Base-by-base conservation (phyloP, 2,113 vertebrate genomes). In the Nestor notabilis region DNA sequence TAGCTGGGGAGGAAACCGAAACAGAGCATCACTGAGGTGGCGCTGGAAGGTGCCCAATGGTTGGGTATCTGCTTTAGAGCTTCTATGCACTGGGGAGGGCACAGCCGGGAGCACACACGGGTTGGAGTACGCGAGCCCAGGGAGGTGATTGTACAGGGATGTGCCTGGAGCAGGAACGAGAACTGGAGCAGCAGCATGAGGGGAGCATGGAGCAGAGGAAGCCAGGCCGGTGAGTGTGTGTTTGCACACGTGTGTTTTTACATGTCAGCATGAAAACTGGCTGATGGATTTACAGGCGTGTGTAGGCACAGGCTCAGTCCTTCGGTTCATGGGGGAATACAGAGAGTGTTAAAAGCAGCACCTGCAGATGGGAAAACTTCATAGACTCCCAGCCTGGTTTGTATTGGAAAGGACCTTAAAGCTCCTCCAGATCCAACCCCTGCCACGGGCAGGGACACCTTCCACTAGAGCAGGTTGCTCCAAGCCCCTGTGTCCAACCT, bases 181-280 rank as follows among this genome's bases (percentile, higher is more conserved):
- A 1, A 0, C n/a, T 1, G 43, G 43, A 63, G 77, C 79, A 29
- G 60, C 46, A 6, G 71, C 12, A 0, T 0, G 0, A 4, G 43
- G 35, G 52, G 29, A 55, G 65, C 21, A 4, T 35, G 0, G 2
- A 17, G 82, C 20, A 5, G 61, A 5, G 2, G 81, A 10, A 44
- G 75, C 55, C 83, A 14, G 64, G 43, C 3, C 11, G 81, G 55
- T 7, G 17, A 3, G 79, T 0, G 33, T 5, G 35, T 9, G 52
- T 5, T 28, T 4, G 37, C 44, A 69, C 76, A 17, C 0, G 3
- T 0, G 0, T 18, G 85, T 27, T 66, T 64, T 18, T 2, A 44
- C 39, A 8, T 2, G 16, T 25, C n/a, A 81, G 58, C 13, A 2
- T 2, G 28, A 2, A 24, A 61, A 18, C 12, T 2, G 50, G 17